Conservation (phyloP, 2,797 vertebrate species). For the Sebastes nivosus region DNA sequence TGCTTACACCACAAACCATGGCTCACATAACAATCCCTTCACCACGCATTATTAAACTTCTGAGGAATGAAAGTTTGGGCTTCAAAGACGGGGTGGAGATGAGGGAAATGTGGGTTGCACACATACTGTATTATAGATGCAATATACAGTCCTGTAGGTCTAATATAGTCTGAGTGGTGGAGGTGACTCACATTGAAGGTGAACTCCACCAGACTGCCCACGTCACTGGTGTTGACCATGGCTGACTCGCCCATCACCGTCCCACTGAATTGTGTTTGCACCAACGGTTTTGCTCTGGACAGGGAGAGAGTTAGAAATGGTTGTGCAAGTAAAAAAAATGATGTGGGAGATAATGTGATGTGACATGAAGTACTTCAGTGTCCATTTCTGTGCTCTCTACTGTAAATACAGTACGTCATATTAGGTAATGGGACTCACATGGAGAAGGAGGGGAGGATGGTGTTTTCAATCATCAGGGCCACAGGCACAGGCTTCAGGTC, state of each 20-base stretch:
- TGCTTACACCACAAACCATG: conserved; percentile 57
- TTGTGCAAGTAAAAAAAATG: neutral
- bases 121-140: conserved; percentile 13
- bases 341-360: neutral
- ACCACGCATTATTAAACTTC: conserved; percentile 56
- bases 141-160: conserved; percentile 42
- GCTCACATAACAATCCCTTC: conserved; percentile 52
- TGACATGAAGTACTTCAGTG: neutral
- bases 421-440: conserved; percentile 79
- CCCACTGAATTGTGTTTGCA: conserved; percentile 88
- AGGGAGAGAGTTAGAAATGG: neutral
- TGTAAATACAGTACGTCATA: neutral
- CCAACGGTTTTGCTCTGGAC: conserved; percentile 65
- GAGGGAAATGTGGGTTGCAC: conserved; percentile 44
- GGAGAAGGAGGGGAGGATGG: conserved; percentile 83
- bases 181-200: conserved; percentile 87
- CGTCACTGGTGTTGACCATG: conserved; percentile 88
- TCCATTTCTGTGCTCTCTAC: neutral
- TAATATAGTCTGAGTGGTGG: conserved; percentile 35
- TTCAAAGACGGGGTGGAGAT: conserved; percentile 63
- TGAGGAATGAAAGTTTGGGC: conserved; percentile 26
- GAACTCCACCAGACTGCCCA: conserved; percentile 90
- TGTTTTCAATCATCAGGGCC: conserved; percentile 86
- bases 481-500: conserved; percentile 82
- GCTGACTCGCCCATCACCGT: conserved; percentile 91